Percentiles rank a stretch among this genome's conserved stretches.
Conservation (phyloP, 53 echinoderm and acorn worm genomes). For the Glandiceps talaboti region DNA sequence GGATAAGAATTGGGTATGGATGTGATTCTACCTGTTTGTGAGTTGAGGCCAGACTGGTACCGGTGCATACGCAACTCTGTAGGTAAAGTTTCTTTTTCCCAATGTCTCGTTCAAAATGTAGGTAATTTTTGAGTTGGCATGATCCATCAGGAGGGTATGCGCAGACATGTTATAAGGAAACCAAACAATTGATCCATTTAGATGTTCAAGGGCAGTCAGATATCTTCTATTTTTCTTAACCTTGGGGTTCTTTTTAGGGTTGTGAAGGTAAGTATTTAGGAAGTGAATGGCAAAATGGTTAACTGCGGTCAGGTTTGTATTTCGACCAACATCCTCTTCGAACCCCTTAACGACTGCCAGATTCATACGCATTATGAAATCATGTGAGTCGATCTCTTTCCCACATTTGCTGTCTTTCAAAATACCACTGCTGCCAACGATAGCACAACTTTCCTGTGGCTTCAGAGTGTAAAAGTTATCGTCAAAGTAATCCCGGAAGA, state of each 20-base stretch:
- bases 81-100: neutral
- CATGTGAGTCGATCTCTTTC: neutral
- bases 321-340: neutral
- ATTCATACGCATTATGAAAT: neutral
- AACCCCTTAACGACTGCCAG: neutral
- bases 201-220: neutral
- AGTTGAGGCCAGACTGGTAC: neutral
- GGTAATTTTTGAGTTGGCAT: neutral
- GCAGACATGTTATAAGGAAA: neutral
- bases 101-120: neutral
- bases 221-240: neutral
- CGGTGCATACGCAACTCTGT: neutral
- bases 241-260: neutral
- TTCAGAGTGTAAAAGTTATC: neutral
- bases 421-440: neutral
- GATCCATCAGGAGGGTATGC: neutral
- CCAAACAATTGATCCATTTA: neutral
- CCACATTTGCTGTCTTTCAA: neutral
- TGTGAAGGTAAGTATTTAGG: neutral
- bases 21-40: neutral
- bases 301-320: neutral
- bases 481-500: neutral
- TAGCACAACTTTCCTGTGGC: neutral
- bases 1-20: too few relatives aligned
- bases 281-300: neutral